Evolutionary conservation across 2,113 vertebrate genomes (phyloP).

Genomic region (Motacilla alba): DNA sequence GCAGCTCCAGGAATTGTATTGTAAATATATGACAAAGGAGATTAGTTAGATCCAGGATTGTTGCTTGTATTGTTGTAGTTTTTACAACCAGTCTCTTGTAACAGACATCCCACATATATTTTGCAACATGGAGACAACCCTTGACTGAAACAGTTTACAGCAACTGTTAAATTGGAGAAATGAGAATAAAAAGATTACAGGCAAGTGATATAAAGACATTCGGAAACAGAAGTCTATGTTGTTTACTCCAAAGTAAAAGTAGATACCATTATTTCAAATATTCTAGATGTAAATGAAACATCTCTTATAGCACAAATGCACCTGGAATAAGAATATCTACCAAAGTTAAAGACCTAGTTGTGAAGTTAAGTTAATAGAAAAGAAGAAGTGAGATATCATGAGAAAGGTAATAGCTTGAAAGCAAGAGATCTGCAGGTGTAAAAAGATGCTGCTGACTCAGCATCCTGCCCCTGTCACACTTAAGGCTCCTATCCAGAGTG

Average conservation of each 20-base stretch:
- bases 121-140: neutral
- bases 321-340: neutral
- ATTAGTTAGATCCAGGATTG: neutral
- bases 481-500: neutral
- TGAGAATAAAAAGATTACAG: neutral
- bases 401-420: neutral
- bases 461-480: neutral
- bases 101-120: neutral
- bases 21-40: neutral
- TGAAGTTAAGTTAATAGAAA: neutral
- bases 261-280: neutral
- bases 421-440: neutral
- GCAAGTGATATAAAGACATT: neutral
- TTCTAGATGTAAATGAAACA: neutral
- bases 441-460: neutral
- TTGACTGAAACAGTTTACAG: neutral
- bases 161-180: neutral
- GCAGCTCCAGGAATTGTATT: neutral
- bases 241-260: neutral
- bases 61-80: neutral
- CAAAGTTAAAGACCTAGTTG: neutral
- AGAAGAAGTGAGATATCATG: neutral
- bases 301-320: neutral
- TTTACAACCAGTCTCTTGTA: neutral
- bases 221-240: neutral